Evolutionary conservation across 2,888 invertebrate genomes (phyloP).

Genomic region (Lasiommata megera): DNA sequence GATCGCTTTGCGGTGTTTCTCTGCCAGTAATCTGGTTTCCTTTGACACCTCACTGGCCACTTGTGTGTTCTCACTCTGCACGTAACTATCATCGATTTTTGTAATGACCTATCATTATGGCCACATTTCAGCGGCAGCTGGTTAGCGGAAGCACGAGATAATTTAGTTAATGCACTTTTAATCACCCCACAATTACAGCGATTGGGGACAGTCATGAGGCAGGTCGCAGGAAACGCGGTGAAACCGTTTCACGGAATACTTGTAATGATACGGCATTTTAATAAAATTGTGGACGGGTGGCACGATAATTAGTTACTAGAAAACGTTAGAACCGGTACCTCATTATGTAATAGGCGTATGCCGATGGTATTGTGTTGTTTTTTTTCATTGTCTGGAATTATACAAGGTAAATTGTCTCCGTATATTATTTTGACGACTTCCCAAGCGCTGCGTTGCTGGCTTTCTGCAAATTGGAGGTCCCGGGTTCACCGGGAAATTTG

Average conservation of each 20-base stretch:
- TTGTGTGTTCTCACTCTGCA: not conserved
- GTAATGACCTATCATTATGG: conserved; percentile 5
- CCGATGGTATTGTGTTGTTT: too few relatives aligned
- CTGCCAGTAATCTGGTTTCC: too few relatives aligned
- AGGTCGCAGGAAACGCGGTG: conserved; percentile 22
- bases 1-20: too few relatives aligned
- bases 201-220: conserved; percentile 39
- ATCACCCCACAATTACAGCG: conserved; percentile 46
- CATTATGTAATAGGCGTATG: not conserved
- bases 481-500: too few relatives aligned
- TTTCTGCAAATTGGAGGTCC: too few relatives aligned
- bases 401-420: too few relatives aligned
- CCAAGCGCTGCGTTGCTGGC: too few relatives aligned
- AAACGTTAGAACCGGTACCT: not conserved
- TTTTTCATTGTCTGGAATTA: too few relatives aligned
- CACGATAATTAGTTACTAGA: conserved; percentile 1
- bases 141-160: conserved; percentile 22
- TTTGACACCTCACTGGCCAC: too few relatives aligned
- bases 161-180: conserved; percentile 50
- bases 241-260: conserved; percentile 22
- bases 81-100: conserved; percentile 1
- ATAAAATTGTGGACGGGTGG: conserved; percentile 3
- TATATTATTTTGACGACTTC: too few relatives aligned
- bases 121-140: conserved; percentile 9
- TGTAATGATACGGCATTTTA: conserved; percentile 20